Evolutionary conservation across 92 coral and sea anemone species (phyloP).

Genomic region (Hydrozoanthus gracilis): DNA sequence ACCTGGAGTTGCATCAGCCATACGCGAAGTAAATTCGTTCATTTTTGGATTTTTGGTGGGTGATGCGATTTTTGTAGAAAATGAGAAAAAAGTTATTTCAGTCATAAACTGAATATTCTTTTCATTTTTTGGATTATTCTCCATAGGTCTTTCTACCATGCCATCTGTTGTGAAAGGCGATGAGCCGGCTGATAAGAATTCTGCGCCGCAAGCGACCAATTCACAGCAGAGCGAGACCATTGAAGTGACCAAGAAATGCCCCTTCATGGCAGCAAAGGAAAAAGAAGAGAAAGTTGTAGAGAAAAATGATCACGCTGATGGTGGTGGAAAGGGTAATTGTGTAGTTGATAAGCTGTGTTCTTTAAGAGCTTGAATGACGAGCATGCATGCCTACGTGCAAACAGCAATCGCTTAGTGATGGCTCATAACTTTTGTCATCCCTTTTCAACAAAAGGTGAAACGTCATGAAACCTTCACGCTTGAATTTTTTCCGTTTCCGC

Average conservation of each 20-base stretch:
- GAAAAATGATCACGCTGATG: neutral
- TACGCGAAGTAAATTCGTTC: neutral
- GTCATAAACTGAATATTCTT: neutral
- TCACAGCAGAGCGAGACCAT: constrained; percentile 9
- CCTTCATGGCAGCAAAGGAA: constrained; percentile 21
- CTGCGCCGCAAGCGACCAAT: constrained; percentile 16
- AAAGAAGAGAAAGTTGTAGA: constrained; percentile 21
- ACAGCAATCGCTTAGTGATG: constrained; percentile 12
- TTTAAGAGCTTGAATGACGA: neutral
- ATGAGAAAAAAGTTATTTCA: neutral
- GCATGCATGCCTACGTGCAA: neutral
- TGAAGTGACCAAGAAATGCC: constrained; percentile 25
- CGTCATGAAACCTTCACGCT: neutral
- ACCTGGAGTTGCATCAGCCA: constrained; percentile 34
- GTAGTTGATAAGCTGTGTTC: neutral
- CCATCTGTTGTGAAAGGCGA: constrained; percentile 53
- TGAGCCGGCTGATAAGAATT: constrained; percentile 35
- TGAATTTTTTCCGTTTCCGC: neutral
- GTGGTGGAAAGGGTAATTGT: constrained; percentile 5
- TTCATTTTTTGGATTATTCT: neutral
- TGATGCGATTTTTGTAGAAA: neutral
- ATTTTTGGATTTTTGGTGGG: neutral
- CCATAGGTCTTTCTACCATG: constrained; percentile 23
- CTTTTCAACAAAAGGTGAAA: neutral
- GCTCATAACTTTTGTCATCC: neutral